Percentiles rank a stretch among this genome's conserved stretches.
Evolutionary conservation across 1,140 invertebrate genomes (phyloP).

Genomic region (Paralvinella palmiformis): DNA sequence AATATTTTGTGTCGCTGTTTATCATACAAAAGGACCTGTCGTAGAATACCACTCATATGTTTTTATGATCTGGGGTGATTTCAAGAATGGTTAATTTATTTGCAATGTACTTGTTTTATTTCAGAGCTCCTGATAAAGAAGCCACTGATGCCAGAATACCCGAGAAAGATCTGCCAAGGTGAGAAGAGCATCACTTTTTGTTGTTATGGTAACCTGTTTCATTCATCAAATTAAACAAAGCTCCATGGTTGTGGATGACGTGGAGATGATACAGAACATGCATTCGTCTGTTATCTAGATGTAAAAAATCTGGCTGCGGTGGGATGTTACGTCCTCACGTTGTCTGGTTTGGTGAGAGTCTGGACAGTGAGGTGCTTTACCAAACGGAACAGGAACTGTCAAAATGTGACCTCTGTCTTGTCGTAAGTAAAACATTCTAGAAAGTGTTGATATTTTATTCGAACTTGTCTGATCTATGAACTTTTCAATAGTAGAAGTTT

Average conservation of each 20-base stretch:
- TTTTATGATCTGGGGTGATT: too few species aligned
- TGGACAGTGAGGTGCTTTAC: slow-evolving; percentile 61
- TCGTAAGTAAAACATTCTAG: slow-evolving; percentile 59
- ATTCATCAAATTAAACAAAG: not conserved
- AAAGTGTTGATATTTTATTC: too few species aligned
- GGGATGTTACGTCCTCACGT: slow-evolving; percentile 77
- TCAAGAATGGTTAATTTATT: too few species aligned
- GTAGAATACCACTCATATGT: too few species aligned
- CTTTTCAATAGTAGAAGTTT: too few species aligned
- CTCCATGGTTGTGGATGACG: not conserved
- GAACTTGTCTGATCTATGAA: too few species aligned
- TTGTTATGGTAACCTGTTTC: not conserved
- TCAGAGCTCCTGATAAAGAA: slow-evolving; percentile 54
- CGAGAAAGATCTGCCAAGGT: slow-evolving; percentile 61
- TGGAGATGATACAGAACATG: too few species aligned
- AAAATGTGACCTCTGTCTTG: slow-evolving; percentile 73
- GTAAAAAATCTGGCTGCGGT: slow-evolving; percentile 58
- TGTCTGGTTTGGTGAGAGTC: slow-evolving; percentile 83
- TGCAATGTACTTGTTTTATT: too few species aligned
- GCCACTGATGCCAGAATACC: slow-evolving; percentile 58
- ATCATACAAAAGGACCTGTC: too few species aligned
- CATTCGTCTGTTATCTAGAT: slow-evolving; percentile 51
- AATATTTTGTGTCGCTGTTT: too few species aligned
- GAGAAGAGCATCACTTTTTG: not conserved
- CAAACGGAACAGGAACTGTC: slow-evolving; percentile 61